These are phyloP conservation scores for Dendrolimus kikuchii DNA, from an alignment of 1,140 invertebrate genomes.

Conservation along the genomic window DNA sequence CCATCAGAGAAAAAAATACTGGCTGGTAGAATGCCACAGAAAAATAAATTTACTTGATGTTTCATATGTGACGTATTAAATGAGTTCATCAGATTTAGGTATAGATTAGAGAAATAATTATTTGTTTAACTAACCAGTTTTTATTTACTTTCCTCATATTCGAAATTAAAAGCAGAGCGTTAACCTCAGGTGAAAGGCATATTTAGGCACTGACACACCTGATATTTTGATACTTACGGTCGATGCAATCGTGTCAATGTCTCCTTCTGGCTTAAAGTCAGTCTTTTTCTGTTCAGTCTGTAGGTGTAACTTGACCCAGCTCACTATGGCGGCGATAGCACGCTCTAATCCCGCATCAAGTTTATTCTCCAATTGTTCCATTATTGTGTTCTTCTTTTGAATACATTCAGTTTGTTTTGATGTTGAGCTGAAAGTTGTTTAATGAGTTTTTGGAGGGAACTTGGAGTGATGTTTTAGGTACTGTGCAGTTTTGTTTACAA, in stretches of 20 bases:
- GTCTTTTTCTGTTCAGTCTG: conserved; percentile 96
- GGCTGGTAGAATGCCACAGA: no score
- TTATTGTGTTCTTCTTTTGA: conserved; percentile 87
- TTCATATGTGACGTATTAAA: no score
- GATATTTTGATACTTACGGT: conserved; percentile 57
- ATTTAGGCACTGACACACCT: background rate
- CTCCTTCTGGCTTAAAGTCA: conserved; percentile 95
- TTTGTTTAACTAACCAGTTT: no score
- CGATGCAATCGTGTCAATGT: conserved; percentile 84
- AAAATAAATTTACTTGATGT: no score
- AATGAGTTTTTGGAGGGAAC: background rate
- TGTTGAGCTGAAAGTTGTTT: conserved; percentile 79
- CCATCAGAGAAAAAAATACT: no score
- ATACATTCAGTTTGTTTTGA: conserved; percentile 91
- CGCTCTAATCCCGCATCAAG: conserved; percentile 93
- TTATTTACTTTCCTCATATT: no score
- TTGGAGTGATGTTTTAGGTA: no score
- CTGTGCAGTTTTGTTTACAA: no score
- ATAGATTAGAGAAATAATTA: no score
- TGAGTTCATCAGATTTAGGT: background rate
- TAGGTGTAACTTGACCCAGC: conserved; percentile 93
- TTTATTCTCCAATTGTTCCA: conserved; percentile 94
- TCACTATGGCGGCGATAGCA: conserved; percentile 88
- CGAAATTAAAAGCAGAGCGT: no score
- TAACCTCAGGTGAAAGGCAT: no score